Conservation (phyloP, 2,888 invertebrate genomes). For the Clusia tigrina region DNA sequence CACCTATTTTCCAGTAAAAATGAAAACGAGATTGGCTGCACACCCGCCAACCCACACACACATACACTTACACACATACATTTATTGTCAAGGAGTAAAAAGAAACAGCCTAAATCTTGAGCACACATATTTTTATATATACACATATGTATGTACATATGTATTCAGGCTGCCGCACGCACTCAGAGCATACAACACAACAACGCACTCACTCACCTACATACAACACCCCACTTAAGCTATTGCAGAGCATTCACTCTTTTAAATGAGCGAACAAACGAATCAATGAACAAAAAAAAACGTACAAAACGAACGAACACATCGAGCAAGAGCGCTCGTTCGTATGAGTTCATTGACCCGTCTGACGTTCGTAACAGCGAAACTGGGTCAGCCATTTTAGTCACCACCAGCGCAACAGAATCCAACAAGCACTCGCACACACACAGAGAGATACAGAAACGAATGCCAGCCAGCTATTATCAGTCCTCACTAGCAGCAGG, state of each 20-base stretch:
- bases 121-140: too few relatives aligned
- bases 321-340: conserved; percentile 15
- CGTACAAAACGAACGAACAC: background rate
- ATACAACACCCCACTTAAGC: background rate
- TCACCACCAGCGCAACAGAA: background rate
- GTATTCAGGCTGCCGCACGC: too few relatives aligned
- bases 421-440: background rate
- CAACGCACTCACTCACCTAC: background rate
- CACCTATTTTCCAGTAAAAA: conserved; percentile 35
- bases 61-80: too few relatives aligned
- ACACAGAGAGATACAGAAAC: background rate
- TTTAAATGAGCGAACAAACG: background rate
- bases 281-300: background rate
- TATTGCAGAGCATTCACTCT: background rate
- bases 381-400: conserved; percentile 51
- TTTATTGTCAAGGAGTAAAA: too few relatives aligned
- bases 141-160: too few relatives aligned
- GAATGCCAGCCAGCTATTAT: background rate
- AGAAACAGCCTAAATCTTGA: background rate
- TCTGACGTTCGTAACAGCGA: conserved; percentile 49
- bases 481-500: too few relatives aligned
- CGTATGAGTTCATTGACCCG: conserved; percentile 56
- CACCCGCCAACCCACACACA: background rate
- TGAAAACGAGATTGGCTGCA: conserved; percentile 58
- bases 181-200: background rate